These are phyloP conservation scores for Pedetes capensis DNA, from an alignment of 2,113 vertebrate species.

Conservation along the genomic window DNA sequence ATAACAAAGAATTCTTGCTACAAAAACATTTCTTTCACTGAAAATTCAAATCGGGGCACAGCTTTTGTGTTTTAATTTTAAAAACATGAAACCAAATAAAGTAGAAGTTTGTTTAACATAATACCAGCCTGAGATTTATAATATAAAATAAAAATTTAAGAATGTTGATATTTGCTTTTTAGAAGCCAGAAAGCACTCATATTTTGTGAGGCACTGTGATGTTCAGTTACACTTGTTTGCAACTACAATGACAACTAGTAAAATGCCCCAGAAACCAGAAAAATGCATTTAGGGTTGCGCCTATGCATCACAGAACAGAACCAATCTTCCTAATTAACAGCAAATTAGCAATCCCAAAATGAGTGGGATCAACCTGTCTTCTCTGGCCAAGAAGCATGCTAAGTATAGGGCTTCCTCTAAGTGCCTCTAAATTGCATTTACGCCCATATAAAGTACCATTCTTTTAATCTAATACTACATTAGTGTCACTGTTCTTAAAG, in stretches of 20 bases:
- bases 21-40: conserved; percentile 64
- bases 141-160: conserved; percentile 52
- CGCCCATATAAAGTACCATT: conserved; percentile 86
- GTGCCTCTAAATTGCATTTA: conserved; percentile 88
- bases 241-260: conserved; percentile 87
- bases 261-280: conserved; percentile 88
- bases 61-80: conserved; percentile 71
- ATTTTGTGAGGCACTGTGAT: conserved; percentile 60
- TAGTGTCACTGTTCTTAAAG: conserved; percentile 85
- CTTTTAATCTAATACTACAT: conserved; percentile 88
- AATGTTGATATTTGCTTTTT: conserved; percentile 67
- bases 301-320: conserved; percentile 92
- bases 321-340: conserved; percentile 98
- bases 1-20: conserved; percentile 73
- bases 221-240: conserved; percentile 73
- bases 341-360: conserved; percentile 97
- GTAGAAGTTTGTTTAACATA: conserved; percentile 52
- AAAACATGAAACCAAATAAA: conserved; percentile 59
- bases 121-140: conserved; percentile 47
- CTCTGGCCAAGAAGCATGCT: conserved; percentile 88
- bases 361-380: conserved; percentile 94
- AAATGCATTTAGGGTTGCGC: conserved; percentile 90
- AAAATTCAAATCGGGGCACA: conserved; percentile 67
- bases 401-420: conserved; percentile 86
- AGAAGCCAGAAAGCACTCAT: conserved; percentile 66